Base-by-base conservation (phyloP, 2,113 vertebrate species). In the Mixornis gularis region DNA sequence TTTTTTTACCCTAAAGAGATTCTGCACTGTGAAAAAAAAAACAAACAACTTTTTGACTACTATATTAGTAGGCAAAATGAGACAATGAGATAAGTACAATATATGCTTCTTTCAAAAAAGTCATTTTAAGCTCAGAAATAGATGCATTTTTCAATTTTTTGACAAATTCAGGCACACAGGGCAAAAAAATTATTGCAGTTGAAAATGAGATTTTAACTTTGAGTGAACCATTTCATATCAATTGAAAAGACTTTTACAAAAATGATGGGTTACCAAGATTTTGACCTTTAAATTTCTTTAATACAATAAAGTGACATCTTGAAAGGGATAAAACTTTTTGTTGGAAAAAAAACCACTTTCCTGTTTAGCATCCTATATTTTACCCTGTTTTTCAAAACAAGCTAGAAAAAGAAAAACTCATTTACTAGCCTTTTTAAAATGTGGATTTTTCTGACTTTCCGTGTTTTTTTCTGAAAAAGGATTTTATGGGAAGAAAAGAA, bases 321-420 rank as follows among this genome's bases (percentile, higher is more conserved):
- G 38, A 89, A 71, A 91, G 2, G 3, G 65, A 44, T 48, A 13
- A 3, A 56, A 22, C 0, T 41, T 91, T 71, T 51, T 8, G 30
- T 8, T 55, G 7, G 13, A 48, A 48, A 87, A 87, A 11, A 1
- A 41, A 36, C 11, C 12, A 14, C 6, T 59, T 51, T 65, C 9
- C 52, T 69, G 1, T 30, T 69, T 68, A 76, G 0, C 2, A 7
- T 81, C 4, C 2, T 26, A 3, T 41, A 3, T 21, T 56, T 69
- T 38, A 38, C 3, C 49, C 1, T 26, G 34, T 76, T 55, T 74
- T 73, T 36, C n/a, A 32, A 51, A 77, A 60, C 4, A 87, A 59
- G 1, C 5, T 30, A n/a, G 25, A 21, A 26, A 52, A 69, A 34
- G 4, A 30, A 44, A 51, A 29, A 6, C 0, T 36, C 0, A 8